Base-by-base conservation (phyloP, 2,113 vertebrate genomes). In the Rhinolophus sinicus region DNA sequence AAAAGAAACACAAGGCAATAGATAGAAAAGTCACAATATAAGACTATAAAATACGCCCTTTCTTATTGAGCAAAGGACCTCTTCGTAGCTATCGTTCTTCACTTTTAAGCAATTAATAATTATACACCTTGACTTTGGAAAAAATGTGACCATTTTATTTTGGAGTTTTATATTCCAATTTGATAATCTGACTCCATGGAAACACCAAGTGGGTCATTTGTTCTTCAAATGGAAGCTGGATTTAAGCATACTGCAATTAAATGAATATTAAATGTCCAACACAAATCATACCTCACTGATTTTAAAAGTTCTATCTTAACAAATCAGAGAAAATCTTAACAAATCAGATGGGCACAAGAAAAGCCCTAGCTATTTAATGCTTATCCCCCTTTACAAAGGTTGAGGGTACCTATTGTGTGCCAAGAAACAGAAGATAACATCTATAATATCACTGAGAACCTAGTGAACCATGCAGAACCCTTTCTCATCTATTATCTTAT, bases 401-500 rank as follows among this genome's bases (percentile, higher is more conserved):
- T 3, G n/a, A 44, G 47, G 30, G 7, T 11, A 24, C 8, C 33
- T 14, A 11, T 8, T 21, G 13, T 2, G 24, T 33, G 30, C 38
- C 62, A 21, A 30, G 30, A 60, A 30, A 62, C 30, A 18, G 18
- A 62, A 62, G 64, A 67, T 4, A 35, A 15, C 50, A 22, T 7
- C 14, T 14, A 44, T 44, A 44, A 44, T 44, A 3, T 35, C 28
- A 28, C 6, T 35, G 60, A 11, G 40, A 38, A 52, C 30, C 40
- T 8, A 12, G 65, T 1, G n/a, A 35, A 5, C 3, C 58, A 33
- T 2, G 2, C 3, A 0, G 1, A 18, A 33, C 67, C n/a, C n/a
- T 8, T 18, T 18, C 38, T 26, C 13, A 26, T 12, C n/a, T 24
- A 18, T 16, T 5, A 7, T 19, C 75, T 38, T 60, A 35, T 12